phyloP scores from a whole-genome alignment of 2,113 vertebrate species.

The Odocoileus virginianus region DNA sequence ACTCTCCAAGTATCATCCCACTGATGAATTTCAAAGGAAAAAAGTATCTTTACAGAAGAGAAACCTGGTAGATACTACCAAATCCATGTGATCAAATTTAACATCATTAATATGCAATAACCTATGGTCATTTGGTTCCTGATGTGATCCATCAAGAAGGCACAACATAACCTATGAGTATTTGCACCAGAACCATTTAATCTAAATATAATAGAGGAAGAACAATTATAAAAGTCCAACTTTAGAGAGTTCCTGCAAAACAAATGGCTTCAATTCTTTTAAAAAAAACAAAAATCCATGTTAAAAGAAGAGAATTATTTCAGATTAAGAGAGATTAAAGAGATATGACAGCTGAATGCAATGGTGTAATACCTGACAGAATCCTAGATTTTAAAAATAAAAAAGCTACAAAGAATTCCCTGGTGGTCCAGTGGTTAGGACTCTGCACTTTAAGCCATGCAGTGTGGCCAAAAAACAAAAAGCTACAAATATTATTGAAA shows the following conservation, averaged over 20 bases:
- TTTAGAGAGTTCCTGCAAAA: conserved; percentile 1
- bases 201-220: not conserved
- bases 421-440: not conserved
- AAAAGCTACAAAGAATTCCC: not conserved
- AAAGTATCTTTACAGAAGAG: not conserved
- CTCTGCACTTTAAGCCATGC: not conserved
- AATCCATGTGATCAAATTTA: not conserved
- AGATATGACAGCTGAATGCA: not conserved
- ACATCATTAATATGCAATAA: not conserved
- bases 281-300: not conserved
- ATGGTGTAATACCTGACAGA: not conserved
- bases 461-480: not conserved
- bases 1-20: not conserved
- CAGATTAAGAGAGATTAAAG: not conserved
- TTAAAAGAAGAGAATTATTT: conserved; percentile 4
- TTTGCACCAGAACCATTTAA: not conserved
- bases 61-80: not conserved
- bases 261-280: not conserved
- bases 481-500: not conserved
- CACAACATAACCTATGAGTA: not conserved
- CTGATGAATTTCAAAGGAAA: not conserved
- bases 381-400: not conserved
- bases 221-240: not conserved
- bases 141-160: not conserved
- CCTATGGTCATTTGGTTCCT: not conserved